These are phyloP conservation scores for Fabriciana adippe DNA, from an alignment of 2,888 invertebrate genomes.

Conservation along the genomic window DNA sequence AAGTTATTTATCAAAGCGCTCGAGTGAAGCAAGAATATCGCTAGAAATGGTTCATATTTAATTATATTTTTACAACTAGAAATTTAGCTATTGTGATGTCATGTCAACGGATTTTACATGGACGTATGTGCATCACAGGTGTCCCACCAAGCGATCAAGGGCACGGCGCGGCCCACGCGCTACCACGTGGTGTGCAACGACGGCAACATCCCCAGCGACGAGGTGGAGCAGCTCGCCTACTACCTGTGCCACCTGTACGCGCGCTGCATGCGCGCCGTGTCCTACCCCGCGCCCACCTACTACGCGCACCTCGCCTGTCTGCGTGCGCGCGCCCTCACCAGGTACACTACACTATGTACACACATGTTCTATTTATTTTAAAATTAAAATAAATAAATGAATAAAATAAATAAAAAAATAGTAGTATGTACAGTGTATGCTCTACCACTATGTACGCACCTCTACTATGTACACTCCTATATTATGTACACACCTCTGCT, in stretches of 20 bases:
- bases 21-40: too few species aligned
- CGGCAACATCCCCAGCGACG: slow-evolving; percentile 85
- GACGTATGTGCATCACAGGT: slow-evolving; percentile 52
- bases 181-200: slow-evolving; percentile 94
- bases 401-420: too few species aligned
- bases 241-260: slow-evolving; percentile 93
- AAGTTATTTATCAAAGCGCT: too few species aligned
- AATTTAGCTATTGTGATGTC: too few species aligned
- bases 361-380: too few species aligned
- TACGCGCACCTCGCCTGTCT: slow-evolving; percentile 93
- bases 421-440: too few species aligned
- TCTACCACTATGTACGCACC: too few species aligned
- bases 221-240: slow-evolving; percentile 90
- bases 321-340: slow-evolving; percentile 83
- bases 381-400: too few species aligned
- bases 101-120: background rate
- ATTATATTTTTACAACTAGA: too few species aligned
- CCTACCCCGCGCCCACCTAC: slow-evolving; percentile 94
- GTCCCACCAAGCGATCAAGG: slow-evolving; percentile 87
- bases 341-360: slow-evolving; percentile 47
- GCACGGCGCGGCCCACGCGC: slow-evolving; percentile 92
- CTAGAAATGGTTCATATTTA: too few species aligned
- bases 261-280: slow-evolving; percentile 91
- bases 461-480: too few species aligned
- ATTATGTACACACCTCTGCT: too few species aligned